Percentiles rank a stretch among this genome's conserved stretches.
Evolutionary conservation across 2,113 vertebrate species (phyloP).

Genomic region (Tenebrosternarchus preto): DNA sequence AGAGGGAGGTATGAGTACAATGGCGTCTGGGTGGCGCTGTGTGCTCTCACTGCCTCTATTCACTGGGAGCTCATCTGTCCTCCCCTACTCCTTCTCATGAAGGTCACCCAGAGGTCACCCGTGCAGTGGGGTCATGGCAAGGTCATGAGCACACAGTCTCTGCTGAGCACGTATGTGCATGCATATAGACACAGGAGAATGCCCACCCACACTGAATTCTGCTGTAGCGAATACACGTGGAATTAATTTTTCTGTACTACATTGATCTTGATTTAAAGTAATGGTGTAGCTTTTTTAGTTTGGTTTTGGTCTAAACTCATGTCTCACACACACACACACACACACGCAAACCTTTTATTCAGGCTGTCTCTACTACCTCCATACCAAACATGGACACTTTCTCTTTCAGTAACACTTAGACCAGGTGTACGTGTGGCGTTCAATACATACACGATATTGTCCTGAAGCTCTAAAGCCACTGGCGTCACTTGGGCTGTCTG

Average conservation of each 20-base stretch:
- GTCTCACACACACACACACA: background rate
- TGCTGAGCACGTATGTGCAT: background rate
- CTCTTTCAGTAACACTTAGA: conserved; percentile 39
- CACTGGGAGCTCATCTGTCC: conserved; percentile 50
- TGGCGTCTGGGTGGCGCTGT: conserved; percentile 43
- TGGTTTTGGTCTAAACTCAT: no score
- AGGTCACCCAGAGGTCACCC: conserved; percentile 45
- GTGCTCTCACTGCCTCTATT: conserved; percentile 36
- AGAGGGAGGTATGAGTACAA: conserved; percentile 47
- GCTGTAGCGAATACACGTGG: background rate
- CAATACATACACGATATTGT: conserved; percentile 41
- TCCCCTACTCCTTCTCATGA: conserved; percentile 20
- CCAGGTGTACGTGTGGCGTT: conserved; percentile 28
- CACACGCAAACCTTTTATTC: background rate
- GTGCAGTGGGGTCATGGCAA: conserved; percentile 40
- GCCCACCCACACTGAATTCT: background rate
- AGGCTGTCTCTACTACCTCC: background rate
- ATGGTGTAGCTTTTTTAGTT: no score
- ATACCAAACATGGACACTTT: conserved; percentile 1
- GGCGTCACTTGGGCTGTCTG: conserved; percentile 41
- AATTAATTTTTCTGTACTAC: no score
- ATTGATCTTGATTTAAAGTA: no score
- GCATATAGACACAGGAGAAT: background rate
- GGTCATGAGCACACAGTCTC: conserved; percentile 38
- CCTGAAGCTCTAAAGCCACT: conserved; percentile 33